These are phyloP conservation scores for Anseranas semipalmata DNA, from an alignment of 2,113 vertebrate genomes.

Conservation along the genomic window DNA sequence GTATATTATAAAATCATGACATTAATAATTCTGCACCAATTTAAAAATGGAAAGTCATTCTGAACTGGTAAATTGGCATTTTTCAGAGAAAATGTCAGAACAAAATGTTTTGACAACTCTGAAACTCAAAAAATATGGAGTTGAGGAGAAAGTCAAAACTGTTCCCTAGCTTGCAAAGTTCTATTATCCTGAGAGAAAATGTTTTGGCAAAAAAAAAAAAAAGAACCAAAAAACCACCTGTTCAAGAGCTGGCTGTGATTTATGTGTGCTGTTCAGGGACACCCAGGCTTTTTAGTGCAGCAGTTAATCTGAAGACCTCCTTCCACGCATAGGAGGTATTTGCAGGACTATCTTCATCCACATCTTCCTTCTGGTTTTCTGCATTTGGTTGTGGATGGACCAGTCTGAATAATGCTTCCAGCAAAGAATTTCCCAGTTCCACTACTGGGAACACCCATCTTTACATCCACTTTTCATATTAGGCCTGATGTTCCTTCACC, in stretches of 20 bases:
- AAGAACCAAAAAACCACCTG: not conserved
- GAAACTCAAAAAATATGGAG: conserved; percentile 16
- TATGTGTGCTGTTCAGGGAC: not conserved
- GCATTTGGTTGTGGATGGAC: not conserved
- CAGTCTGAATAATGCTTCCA: not conserved
- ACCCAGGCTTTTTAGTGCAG: not conserved
- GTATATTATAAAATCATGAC: conserved; percentile 27
- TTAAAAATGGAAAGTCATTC: conserved; percentile 9
- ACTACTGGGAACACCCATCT: not conserved
- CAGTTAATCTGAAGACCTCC: not conserved
- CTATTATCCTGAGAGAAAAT: not conserved
- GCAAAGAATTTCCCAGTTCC: not conserved
- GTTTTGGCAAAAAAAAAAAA: not conserved
- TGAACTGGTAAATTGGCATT: conserved; percentile 40
- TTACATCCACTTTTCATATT: not conserved
- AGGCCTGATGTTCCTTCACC: not conserved
- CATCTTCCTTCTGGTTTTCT: not conserved
- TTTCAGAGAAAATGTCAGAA: conserved; percentile 54
- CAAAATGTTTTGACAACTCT: conserved; percentile 56
- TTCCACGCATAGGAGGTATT: not conserved
- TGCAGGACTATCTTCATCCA: not conserved
- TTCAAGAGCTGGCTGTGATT: not conserved
- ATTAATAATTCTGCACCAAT: conserved; percentile 41
- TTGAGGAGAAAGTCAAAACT: not conserved
- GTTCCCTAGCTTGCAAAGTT: not conserved